Percentiles rank a stretch among this genome's conserved stretches.
Conservation (phyloP, 2,888 invertebrate species). For the Pseudococcus jackbeardsleyi region DNA sequence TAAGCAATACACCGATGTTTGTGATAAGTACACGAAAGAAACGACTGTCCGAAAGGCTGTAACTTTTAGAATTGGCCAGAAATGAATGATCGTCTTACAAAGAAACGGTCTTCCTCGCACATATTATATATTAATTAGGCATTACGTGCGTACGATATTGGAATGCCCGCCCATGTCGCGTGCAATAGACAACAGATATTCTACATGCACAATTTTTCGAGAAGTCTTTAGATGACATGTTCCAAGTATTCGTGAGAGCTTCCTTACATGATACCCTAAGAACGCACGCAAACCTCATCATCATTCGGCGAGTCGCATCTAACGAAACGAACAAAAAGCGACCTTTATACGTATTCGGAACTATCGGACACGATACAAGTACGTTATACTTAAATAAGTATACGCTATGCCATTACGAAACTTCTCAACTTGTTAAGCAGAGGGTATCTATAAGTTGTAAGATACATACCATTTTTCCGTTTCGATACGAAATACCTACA, state of each 20-base stretch:
- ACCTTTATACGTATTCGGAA: constrained; percentile 6
- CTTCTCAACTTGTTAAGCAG: neutral
- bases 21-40: neutral
- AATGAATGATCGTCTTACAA: constrained; percentile 63
- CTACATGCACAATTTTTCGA: constrained; percentile 63
- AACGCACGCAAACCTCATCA: constrained; percentile 58
- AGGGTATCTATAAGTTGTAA: too few relatives aligned
- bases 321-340: neutral
- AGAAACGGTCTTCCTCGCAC: constrained; percentile 63
- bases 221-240: constrained; percentile 63
- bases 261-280: constrained; percentile 60
- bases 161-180: constrained; percentile 65
- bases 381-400: neutral
- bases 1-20: neutral
- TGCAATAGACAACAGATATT: constrained; percentile 63
- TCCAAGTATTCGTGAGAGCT: constrained; percentile 62
- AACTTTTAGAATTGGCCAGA: constrained; percentile 59
- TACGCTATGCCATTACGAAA: neutral
- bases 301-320: constrained; percentile 53
- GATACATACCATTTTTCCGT: too few relatives aligned
- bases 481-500: neutral
- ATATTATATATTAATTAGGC: constrained; percentile 64
- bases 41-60: constrained; percentile 58
- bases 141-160: constrained; percentile 65
- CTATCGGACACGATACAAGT: constrained; percentile 25